Base-by-base conservation (phyloP, 2,113 vertebrate genomes). In the Tragelaphus strepsiceros region DNA sequence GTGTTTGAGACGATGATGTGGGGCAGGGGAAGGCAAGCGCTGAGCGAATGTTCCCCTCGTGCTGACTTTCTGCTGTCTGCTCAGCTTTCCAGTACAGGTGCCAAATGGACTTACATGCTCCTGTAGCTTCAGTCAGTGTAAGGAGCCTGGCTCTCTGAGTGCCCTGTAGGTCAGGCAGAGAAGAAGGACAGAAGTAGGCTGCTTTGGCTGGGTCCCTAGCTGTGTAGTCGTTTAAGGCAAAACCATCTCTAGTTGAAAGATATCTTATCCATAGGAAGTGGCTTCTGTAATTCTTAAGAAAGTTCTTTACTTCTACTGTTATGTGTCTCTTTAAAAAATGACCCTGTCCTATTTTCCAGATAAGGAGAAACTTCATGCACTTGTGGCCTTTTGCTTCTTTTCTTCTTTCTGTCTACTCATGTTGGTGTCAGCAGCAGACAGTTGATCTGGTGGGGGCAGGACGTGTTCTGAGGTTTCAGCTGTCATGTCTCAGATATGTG, bases 201-300 rank as follows among this genome's bases (percentile, higher is more conserved):
- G 8, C 71, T 46, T 56, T 32, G 71, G 13, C 26, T 26, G 3
- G 28, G 17, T 62, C 82, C 39, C 64, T 86, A 56, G 19, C 84
- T 71, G 0, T 26, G 4, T 3, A 5, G 1, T 62, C 49, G 59
- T 95, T 59, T 81, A 39, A 92, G 19, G 32, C 56, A 92, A 53
- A 95, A 35, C 71, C 12, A 49, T 96, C 51, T 83, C 78, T 95
- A 56, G n/a, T 88, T 59, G 16, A 35, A 89, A 28, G 54, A 30
- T 74, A 56, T 43, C 81, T 96, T 88, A 67, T 51, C 74, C 61
- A 4, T 32, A 95, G 59, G 81, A 96, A 87, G 43, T 78, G 8
- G 30, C 30, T 93, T 92, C 35, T 94, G 2, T 95, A 93, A 83
- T 86, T 90, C 59, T 93, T 87, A 88, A 88, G 56, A 78, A 62